Evolutionary conservation across 2,797 vertebrate species (phyloP).

Genomic region (Chelidonichthys spinosus): DNA sequence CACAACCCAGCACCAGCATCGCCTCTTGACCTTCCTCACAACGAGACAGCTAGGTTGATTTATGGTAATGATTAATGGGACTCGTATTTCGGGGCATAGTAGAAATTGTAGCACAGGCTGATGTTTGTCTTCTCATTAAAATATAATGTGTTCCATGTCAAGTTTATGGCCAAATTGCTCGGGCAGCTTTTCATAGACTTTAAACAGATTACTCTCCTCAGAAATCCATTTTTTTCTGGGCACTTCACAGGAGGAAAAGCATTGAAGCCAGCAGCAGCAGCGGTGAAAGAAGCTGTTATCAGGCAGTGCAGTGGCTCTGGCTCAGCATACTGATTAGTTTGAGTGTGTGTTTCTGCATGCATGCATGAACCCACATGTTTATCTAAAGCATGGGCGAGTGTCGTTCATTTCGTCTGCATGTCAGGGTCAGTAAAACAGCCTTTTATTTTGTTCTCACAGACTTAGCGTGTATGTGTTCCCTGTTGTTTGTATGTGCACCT

Average conservation of each 20-base stretch:
- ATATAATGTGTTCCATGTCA: slow-evolving; percentile 29
- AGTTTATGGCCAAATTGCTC: slow-evolving; percentile 22
- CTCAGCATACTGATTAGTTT: slow-evolving; percentile 74
- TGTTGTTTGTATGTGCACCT: slow-evolving; percentile 4
- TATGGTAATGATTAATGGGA: slow-evolving; percentile 28
- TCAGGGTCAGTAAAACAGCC: slow-evolving; percentile 10
- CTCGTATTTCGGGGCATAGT: not conserved
- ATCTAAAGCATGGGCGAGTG: not conserved
- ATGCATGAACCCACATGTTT: slow-evolving; percentile 14
- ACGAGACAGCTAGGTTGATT: slow-evolving; percentile 23
- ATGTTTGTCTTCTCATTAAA: slow-evolving; percentile 51
- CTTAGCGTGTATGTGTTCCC: not conserved
- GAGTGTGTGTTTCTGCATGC: slow-evolving; percentile 16
- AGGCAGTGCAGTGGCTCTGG: slow-evolving; percentile 60
- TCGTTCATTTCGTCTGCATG: slow-evolving; percentile 25
- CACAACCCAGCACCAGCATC: slow-evolving; percentile 7
- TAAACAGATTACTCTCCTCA: slow-evolving; percentile 44
- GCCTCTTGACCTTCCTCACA: slow-evolving; percentile 45
- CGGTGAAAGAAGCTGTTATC: slow-evolving; percentile 68
- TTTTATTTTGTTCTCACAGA: slow-evolving; percentile 5
- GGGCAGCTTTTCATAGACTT: slow-evolving; percentile 47
- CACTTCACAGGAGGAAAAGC: slow-evolving; percentile 43
- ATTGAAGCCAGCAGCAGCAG: slow-evolving; percentile 44
- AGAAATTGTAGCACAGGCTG: slow-evolving; percentile 31
- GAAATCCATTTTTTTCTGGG: slow-evolving; percentile 44